Percentiles rank a stretch among this genome's conserved stretches.
phyloP scores from a whole-genome alignment of 2,888 invertebrate genomes.

The Cantharis lateralis region DNA sequence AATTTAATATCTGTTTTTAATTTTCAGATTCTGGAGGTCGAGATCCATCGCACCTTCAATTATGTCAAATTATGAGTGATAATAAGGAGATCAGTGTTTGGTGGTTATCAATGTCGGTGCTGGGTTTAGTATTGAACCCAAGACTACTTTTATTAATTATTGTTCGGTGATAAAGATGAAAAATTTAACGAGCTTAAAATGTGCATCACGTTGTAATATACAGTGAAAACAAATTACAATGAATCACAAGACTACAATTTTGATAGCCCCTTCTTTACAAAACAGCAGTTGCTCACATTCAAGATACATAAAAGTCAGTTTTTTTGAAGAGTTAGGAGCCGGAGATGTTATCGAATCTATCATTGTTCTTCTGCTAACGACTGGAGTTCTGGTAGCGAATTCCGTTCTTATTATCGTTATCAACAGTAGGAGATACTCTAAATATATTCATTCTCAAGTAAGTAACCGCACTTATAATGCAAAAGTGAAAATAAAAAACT shows the following conservation, averaged over 20 bases:
- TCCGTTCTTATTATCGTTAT: conserved; percentile 80
- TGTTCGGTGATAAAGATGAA: not conserved
- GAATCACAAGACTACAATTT: conserved; percentile 67
- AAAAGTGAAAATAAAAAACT: not conserved
- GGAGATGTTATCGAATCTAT: conserved; percentile 78
- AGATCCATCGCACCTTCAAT: not conserved
- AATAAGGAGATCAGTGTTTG: not conserved
- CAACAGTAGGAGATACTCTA: conserved; percentile 81
- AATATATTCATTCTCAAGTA: conserved; percentile 88
- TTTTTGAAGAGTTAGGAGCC: conserved; percentile 67
- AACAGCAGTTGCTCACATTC: conserved; percentile 84
- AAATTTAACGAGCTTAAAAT: not conserved
- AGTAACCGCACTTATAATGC: conserved; percentile 32
- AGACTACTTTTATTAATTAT: not conserved
- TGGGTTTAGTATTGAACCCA: not conserved
- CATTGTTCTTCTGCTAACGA: conserved; percentile 75
- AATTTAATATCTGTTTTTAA: too few species aligned
- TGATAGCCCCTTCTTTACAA: conserved; percentile 78
- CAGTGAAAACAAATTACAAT: conserved; percentile 31
- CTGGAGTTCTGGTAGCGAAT: conserved; percentile 81
- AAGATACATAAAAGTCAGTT: conserved; percentile 64
- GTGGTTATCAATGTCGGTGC: not conserved
- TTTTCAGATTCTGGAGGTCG: not conserved
- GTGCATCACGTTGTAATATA: not conserved
- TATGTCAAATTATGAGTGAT: not conserved